These are phyloP conservation scores for Gallirallus australis DNA, from an alignment of 2,797 vertebrate genomes.

Conservation along the genomic window DNA sequence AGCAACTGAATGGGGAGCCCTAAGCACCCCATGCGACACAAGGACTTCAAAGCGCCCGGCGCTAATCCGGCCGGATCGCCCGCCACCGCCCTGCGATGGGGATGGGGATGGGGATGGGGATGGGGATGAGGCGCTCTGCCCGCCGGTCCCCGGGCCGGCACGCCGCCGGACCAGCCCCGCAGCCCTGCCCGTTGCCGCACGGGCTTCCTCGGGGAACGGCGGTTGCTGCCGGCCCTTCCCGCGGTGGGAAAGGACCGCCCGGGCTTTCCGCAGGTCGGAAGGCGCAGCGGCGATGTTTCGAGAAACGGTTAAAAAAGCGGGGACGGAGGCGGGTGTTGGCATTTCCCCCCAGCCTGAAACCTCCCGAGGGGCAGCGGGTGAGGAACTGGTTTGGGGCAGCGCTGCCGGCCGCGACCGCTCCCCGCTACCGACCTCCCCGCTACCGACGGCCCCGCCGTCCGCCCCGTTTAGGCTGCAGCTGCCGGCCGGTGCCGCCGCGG, in stretches of 20 bases:
- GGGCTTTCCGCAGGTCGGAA: neutral
- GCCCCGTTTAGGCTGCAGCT: neutral
- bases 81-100: neutral
- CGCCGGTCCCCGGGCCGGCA: neutral
- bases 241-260: accelerated
- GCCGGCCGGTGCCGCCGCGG: neutral
- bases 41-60: constrained; percentile 38
- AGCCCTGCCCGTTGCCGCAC: neutral
- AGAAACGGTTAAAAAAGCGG: neutral
- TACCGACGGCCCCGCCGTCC: neutral
- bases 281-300: neutral
- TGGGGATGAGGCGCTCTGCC: neutral
- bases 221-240: neutral
- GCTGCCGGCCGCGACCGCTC: neutral
- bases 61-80: constrained; percentile 1
- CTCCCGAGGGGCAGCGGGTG: neutral
- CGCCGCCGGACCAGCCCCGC: neutral
- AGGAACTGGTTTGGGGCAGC: neutral
- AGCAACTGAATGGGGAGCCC: constrained; percentile 39
- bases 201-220: too few relatives aligned
- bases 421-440: neutral
- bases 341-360: neutral
- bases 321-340: too few relatives aligned
- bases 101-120: neutral
- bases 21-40: neutral